phyloP scores from a whole-genome alignment of 2,797 vertebrate species.

The Tenualosa ilisha region DNA sequence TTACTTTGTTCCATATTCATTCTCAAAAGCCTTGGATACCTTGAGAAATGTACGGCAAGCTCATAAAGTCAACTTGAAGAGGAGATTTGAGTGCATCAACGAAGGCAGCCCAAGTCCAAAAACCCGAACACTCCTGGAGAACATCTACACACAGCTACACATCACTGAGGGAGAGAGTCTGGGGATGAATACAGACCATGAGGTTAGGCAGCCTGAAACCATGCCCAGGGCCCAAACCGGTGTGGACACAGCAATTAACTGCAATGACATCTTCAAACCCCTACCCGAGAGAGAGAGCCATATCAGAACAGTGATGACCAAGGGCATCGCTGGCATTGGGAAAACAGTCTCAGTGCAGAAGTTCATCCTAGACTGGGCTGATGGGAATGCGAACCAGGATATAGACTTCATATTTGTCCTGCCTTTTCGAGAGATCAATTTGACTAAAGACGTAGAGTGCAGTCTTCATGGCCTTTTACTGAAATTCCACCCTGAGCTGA shows the following conservation, averaged over 20 bases:
- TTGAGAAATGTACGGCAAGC: neutral
- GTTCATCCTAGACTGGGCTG: neutral
- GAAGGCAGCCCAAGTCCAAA: conserved; percentile 51
- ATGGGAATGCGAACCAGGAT: neutral
- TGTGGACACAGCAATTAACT: neutral
- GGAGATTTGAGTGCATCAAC: conserved; percentile 16
- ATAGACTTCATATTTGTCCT: neutral
- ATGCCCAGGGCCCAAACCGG: neutral
- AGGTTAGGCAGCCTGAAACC: neutral
- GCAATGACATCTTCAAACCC: neutral
- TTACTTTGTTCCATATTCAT: neutral
- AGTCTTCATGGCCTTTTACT: neutral
- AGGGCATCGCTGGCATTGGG: neutral
- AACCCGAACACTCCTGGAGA: conserved; percentile 29
- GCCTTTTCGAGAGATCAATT: neutral
- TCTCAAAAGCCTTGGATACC: neutral
- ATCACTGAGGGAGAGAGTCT: neutral
- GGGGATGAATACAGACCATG: neutral
- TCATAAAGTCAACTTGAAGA: neutral
- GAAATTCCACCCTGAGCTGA: neutral
- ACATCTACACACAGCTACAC: neutral
- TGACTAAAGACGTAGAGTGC: neutral
- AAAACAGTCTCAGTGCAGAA: neutral
- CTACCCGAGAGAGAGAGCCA: neutral
- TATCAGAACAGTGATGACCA: neutral